A percentile compares a stretch with the other conserved stretches of the same genome.
Conservation (phyloP, 2,888 invertebrate genomes). For the Chloroclystis v-ata region DNA sequence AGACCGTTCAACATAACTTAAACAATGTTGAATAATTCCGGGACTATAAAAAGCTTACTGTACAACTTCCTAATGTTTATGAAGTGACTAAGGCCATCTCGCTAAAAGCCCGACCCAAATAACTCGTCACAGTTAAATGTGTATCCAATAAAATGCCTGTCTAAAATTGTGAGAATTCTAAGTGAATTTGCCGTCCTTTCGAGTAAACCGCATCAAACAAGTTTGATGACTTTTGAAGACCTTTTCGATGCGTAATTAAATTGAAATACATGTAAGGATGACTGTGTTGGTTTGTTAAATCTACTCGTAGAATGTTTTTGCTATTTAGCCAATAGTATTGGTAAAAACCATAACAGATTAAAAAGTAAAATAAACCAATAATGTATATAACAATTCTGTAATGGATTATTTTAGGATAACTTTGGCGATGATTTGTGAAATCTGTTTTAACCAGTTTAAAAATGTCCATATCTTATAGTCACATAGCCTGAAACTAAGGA, state of each 20-base stretch:
- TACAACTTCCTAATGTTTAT: conserved; percentile 22
- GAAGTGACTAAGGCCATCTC: conserved; percentile 27
- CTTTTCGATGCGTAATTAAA: not conserved
- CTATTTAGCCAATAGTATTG: too few relatives aligned
- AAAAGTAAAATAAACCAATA: too few relatives aligned
- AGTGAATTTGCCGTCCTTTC: conserved; percentile 67
- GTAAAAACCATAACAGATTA: too few relatives aligned
- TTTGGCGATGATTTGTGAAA: too few relatives aligned
- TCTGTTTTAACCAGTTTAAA: too few relatives aligned
- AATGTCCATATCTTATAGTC: too few relatives aligned
- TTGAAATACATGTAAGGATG: too few relatives aligned
- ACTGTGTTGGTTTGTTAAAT: too few relatives aligned
- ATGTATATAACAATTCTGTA: too few relatives aligned
- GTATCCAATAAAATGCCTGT: conserved; percentile 48
- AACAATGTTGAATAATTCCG: conserved; percentile 7
- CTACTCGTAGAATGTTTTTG: too few relatives aligned
- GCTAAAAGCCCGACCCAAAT: conserved; percentile 34
- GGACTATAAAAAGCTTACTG: conserved; percentile 14
- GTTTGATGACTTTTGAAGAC: not conserved
- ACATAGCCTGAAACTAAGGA: conserved; percentile 48
- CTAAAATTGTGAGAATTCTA: conserved; percentile 55
- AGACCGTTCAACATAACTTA: not conserved
- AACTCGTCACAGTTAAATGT: conserved; percentile 34
- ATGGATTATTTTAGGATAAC: too few relatives aligned
- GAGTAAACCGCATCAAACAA: conserved; percentile 1